These are phyloP conservation scores for Synanthedon formicaeformis DNA, from an alignment of 2,888 invertebrate genomes.

Conservation along the genomic window DNA sequence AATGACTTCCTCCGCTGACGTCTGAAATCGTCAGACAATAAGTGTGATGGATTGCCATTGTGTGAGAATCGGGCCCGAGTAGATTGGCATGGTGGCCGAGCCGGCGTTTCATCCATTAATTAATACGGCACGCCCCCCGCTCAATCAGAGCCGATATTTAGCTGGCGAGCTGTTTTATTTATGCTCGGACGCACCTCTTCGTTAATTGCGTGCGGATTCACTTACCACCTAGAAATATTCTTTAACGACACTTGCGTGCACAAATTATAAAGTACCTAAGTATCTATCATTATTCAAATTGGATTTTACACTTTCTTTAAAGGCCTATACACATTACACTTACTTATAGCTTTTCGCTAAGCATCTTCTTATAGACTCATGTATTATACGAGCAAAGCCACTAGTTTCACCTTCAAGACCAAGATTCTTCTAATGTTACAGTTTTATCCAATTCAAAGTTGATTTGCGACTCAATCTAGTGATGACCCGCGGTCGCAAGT, in stretches of 20 bases:
- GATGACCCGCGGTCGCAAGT: too few species aligned
- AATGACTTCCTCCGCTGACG: conserved; percentile 65
- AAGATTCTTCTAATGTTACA: too few species aligned
- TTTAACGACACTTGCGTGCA: conserved; percentile 2
- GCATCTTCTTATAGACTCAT: too few species aligned
- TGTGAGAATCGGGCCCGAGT: conserved; percentile 53
- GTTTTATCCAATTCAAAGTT: too few species aligned
- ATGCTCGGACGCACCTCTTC: conserved; percentile 50
- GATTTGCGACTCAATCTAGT: too few species aligned
- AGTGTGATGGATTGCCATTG: conserved; percentile 61
- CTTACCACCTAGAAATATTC: conserved; percentile 41
- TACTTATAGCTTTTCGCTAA: too few species aligned
- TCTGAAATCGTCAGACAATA: conserved; percentile 61
- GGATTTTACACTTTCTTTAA: too few species aligned
- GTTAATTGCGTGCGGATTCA: conserved; percentile 55
- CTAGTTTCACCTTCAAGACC: too few species aligned
- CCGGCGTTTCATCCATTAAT: conserved; percentile 61
- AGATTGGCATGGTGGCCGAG: conserved; percentile 48
- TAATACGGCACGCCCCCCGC: conserved; percentile 59
- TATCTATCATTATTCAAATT: too few species aligned
- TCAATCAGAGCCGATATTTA: conserved; percentile 56
- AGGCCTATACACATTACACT: too few species aligned
- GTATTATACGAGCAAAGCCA: too few species aligned
- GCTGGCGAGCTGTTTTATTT: conserved; percentile 47
- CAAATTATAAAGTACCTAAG: conserved; percentile 4